Conservation (phyloP, 1,140 invertebrate genomes). For the Elysia chlorotica region DNA sequence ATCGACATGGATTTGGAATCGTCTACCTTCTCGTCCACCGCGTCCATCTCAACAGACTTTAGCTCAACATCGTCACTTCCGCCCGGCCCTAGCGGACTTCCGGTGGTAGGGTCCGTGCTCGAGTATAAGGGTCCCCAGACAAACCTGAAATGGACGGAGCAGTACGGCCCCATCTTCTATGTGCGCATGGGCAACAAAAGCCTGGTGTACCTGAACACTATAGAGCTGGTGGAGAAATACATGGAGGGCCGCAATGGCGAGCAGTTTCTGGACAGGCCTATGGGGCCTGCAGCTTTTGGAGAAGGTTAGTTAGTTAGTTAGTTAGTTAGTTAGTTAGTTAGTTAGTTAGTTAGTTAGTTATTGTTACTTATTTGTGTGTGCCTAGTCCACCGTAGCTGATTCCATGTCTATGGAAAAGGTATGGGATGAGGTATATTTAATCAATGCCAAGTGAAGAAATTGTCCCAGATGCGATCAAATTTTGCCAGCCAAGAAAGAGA, state of each 20-base stretch:
- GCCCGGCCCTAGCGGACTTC: conserved; percentile 17
- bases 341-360: no score
- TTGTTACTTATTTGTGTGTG: no score
- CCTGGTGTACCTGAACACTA: conserved; percentile 30
- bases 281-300: conserved; percentile 27
- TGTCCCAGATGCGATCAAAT: no score
- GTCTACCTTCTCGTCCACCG: no score
- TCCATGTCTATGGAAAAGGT: no score
- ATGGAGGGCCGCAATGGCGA: conserved; percentile 21
- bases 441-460: no score
- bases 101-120: conserved; percentile 12
- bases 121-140: conserved; percentile 31
- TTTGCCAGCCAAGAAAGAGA: no score
- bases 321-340: no score
- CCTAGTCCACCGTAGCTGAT: no score
- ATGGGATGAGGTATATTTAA: no score
- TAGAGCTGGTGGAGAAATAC: conserved; percentile 25
- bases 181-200: conserved; percentile 26
- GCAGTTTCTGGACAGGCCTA: conserved; percentile 23
- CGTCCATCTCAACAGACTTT: background rate
- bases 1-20: no score
- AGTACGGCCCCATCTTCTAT: conserved; percentile 26
- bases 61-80: background rate
- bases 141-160: conserved; percentile 25
- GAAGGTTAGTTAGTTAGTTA: conserved; percentile 17